Percentiles rank a stretch among this genome's conserved stretches.
Evolutionary conservation across 2,888 invertebrate genomes (phyloP).

Genomic region (Cylindroiulus punctatus): DNA sequence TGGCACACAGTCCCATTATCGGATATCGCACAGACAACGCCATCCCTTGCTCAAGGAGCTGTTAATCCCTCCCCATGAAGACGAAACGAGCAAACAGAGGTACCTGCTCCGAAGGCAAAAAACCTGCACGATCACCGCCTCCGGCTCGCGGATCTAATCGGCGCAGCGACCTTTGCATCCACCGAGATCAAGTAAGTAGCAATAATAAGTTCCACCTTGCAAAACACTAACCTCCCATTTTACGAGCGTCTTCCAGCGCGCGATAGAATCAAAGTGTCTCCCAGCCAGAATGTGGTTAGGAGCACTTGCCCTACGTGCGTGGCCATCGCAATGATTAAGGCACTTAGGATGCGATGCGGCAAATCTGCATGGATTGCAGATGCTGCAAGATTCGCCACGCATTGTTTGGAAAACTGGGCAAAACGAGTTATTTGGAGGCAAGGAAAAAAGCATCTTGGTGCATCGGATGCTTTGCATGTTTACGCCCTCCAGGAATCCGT

Average conservation of each 20-base stretch:
- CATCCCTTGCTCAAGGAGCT: neutral
- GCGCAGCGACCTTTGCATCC: slow-evolving; percentile 23
- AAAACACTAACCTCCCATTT: slow-evolving; percentile 3
- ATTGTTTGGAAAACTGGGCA: neutral
- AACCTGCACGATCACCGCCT: neutral
- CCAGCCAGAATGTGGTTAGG: slow-evolving; percentile 24
- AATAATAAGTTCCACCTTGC: slow-evolving; percentile 19
- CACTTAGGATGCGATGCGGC: neutral
- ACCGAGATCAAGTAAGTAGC: slow-evolving; percentile 29
- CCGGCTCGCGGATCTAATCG: slow-evolving; percentile 13
- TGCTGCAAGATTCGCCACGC: neutral
- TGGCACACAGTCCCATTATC: slow-evolving; percentile 21
- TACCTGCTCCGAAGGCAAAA: neutral
- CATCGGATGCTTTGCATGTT: slow-evolving; percentile 25
- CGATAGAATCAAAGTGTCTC: slow-evolving; percentile 34
- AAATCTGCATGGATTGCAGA: slow-evolving; percentile 5
- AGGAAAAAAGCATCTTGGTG: neutral
- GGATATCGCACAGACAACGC: neutral
- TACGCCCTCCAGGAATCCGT: slow-evolving; percentile 25
- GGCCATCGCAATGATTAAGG: slow-evolving; percentile 30
- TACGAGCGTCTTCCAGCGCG: neutral
- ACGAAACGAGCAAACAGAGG: neutral
- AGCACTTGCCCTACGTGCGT: neutral
- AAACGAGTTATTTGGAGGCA: neutral
- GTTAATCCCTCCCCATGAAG: neutral